Conservation (phyloP, 2,113 vertebrate genomes). For the Ailuropoda melanoleuca region DNA sequence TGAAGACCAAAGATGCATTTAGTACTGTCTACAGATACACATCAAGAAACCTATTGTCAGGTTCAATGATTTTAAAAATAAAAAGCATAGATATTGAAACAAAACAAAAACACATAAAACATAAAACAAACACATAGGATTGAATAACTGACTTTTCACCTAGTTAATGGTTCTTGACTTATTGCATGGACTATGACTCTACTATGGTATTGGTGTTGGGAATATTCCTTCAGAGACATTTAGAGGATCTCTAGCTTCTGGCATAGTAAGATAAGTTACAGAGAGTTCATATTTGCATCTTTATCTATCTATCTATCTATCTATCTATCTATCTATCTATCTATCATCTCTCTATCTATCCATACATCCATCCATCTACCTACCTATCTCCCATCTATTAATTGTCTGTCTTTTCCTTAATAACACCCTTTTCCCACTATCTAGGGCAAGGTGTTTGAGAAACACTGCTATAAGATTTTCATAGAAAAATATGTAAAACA, state of each 20-base stretch:
- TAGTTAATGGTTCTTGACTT: neutral
- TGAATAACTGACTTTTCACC: neutral
- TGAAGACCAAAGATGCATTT: neutral
- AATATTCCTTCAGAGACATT: neutral
- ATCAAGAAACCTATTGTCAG: neutral
- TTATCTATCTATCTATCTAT: neutral
- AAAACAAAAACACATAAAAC: neutral
- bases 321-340: neutral
- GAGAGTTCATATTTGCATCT: neutral
- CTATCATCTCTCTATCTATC: neutral
- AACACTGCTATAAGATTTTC: neutral
- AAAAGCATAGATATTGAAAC: neutral
- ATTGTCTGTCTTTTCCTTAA: neutral
- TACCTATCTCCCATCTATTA: neutral
- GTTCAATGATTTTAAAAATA: neutral
- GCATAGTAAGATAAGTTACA: neutral
- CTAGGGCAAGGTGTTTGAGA: neutral
- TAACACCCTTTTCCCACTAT: neutral
- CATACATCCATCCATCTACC: neutral
- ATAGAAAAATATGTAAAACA: neutral
- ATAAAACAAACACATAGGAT: neutral
- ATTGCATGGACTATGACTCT: neutral
- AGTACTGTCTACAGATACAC: neutral
- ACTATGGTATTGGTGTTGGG: neutral
- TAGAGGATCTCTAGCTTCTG: neutral